Base-by-base conservation (phyloP, 1,140 invertebrate species). In the Euglossa dilemma region DNA sequence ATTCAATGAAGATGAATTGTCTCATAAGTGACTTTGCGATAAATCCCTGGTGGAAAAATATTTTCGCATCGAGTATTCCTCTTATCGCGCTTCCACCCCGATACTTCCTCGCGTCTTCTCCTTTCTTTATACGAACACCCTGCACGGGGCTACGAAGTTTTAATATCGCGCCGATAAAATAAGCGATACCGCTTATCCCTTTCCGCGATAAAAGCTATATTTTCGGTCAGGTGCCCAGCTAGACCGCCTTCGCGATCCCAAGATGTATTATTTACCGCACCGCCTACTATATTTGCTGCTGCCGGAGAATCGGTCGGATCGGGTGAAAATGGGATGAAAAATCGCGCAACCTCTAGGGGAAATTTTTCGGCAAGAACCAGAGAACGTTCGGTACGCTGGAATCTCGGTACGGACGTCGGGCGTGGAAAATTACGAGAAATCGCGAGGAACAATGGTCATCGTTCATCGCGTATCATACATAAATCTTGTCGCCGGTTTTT, bases 201-300 rank as follows among this genome's bases (percentile, higher is more conserved):
- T 67, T 77, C 45, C 45, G 57, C 80, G 71, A 81, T 83, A 77
- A 67, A 74, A 84, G 87, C 63, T 85, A 88, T 86, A 90, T 87
- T 84, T 87, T 73, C 77, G 66, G 64, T 79, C 61, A 72, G 67
- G 54, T 85, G 61, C 25, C 63, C 69, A 69, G 36, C 59, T n/a
- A 45, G 16, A 43, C 16, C 59, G n/a, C 63, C 59, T 66, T 84
- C 83, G 50, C 76, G 61, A 74, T 83, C 81, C 81, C 50, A 84
- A 91, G 86, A 90, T 90, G 71, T 90, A 90, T 91, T 89, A 89
- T 90, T 90, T 90, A 90, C 85, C 63, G 80, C 77, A 73, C 71
- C 90, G 83, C 88, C 90, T 85, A 85, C 70, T 75, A 64, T 85
- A 90, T 90, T 91, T 89, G 66, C 79, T 84, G 80, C 78, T 56